Base-by-base conservation (phyloP, 2,113 vertebrate genomes). In the Rana temporaria region DNA sequence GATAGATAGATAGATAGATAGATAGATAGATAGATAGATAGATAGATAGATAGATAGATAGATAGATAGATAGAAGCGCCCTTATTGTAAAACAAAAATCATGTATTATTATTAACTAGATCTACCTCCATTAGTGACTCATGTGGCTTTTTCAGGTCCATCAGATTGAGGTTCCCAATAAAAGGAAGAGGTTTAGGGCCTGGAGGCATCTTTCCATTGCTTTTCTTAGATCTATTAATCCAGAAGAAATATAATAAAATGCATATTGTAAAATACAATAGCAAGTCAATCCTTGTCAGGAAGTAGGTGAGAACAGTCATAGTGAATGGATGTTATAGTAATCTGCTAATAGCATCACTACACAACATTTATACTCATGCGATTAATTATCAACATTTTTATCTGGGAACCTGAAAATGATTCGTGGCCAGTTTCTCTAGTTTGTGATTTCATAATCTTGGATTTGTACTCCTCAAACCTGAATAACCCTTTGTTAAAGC, bases 151-250 rank as follows among this genome's bases (percentile, higher is more conserved):
- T 87, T 87, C 76, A 91, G 42, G 70, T 88, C 74, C 86, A 95
- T 67, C 84, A 94, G 81, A 0, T 93, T 87, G 79, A 95, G 82
- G 85, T 96, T 96, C 16, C 95, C 94, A 0, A 96, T 68, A 4
- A 95, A 15, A 0, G 93, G 95, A 70, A 92, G 86, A 5, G 92
- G 92, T 20, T 84, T 8, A 0, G 94, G 95, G 38, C 95, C 94
- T 0, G 95, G 95, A 55, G 95, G 95, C 84, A 95, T 87, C 11
- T 55, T 83, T 85, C n/a, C 65, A 60, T 70, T 65, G 0, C 81
- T 38, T 72, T 84, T 89, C 85, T 88, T 89, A 0, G 26, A 68
- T 66, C 75, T 85, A 71, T 22, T 88, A 5, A 84, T 57, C 66
- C 89, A 79, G 84, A 81, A 90, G 20, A 89, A 34, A 26, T 90